Evolutionary conservation across 2,113 vertebrate genomes (phyloP).

Genomic region (Leucoraja erinaceus): DNA sequence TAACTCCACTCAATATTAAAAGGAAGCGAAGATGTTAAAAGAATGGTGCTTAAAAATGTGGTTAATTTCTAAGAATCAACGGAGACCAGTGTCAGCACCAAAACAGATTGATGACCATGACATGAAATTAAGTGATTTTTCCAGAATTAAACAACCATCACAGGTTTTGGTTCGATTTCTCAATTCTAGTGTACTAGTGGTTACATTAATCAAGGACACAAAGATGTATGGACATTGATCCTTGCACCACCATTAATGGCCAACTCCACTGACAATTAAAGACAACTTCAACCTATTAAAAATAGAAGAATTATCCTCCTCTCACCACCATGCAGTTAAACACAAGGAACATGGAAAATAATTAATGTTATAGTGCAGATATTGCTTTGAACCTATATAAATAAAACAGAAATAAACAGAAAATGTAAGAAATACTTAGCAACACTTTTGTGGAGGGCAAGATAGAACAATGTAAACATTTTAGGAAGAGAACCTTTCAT

Average conservation of each 20-base stretch:
- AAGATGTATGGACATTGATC: neutral
- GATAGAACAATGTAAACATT: too few species aligned
- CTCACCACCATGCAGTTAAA: neutral
- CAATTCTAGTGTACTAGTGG: neutral
- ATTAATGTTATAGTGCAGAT: neutral
- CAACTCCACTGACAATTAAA: neutral
- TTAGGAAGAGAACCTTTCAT: too few species aligned
- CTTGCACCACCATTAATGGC: neutral
- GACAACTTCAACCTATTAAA: neutral
- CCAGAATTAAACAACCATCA: neutral
- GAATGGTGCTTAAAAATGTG: too few species aligned
- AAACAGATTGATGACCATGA: neutral
- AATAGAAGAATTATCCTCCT: neutral
- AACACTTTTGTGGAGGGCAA: too few species aligned
- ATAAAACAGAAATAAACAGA: too few species aligned
- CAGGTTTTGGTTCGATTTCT: neutral
- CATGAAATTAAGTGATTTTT: conserved; percentile 13
- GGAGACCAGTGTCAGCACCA: neutral
- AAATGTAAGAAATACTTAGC: too few species aligned
- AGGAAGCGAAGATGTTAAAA: too few species aligned
- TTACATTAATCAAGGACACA: neutral
- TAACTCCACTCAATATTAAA: too few species aligned
- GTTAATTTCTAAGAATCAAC: too few species aligned
- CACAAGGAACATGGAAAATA: neutral
- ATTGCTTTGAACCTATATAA: neutral